Evolutionary conservation across 2,113 vertebrate species (phyloP).

Genomic region (Rhabdornis inornatus): DNA sequence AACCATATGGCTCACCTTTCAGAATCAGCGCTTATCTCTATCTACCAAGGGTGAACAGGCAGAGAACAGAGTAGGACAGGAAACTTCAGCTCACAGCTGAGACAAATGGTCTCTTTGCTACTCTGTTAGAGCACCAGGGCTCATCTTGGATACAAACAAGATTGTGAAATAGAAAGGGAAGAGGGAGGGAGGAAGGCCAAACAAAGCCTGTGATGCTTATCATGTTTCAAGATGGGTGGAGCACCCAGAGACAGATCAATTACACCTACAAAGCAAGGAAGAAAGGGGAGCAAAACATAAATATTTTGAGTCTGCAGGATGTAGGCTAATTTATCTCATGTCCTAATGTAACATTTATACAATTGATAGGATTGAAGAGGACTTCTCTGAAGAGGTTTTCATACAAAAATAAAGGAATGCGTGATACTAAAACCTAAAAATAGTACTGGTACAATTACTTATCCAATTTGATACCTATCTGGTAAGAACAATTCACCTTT

Average conservation of each 20-base stretch:
- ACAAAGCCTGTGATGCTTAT: background rate
- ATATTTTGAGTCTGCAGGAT: slow-evolving; percentile 48
- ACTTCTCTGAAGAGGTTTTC: background rate
- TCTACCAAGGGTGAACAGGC: slow-evolving; percentile 22
- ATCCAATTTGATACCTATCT: background rate
- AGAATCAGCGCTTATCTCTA: slow-evolving; percentile 63
- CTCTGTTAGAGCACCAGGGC: background rate
- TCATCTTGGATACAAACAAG: background rate
- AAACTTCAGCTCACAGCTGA: slow-evolving; percentile 44
- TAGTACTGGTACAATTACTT: background rate
- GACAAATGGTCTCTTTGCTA: slow-evolving; percentile 26
- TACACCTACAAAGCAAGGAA: slow-evolving; percentile 25
- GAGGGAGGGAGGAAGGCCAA: background rate
- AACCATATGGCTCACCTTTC: slow-evolving; percentile 65
- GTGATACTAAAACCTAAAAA: background rate
- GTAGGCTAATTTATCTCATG: slow-evolving; percentile 9
- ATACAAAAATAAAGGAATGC: slow-evolving; percentile 4
- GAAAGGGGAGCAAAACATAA: slow-evolving; percentile 31
- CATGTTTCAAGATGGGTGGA: slow-evolving; percentile 31
- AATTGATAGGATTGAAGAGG: background rate
- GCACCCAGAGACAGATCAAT: slow-evolving; percentile 32
- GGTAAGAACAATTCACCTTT: background rate
- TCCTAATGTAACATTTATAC: background rate
- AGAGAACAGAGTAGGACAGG: slow-evolving; percentile 53
- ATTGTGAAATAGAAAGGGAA: slow-evolving; percentile 18